Evolutionary conservation across 2,113 vertebrate species (phyloP).

Genomic region (Naja naja): DNA sequence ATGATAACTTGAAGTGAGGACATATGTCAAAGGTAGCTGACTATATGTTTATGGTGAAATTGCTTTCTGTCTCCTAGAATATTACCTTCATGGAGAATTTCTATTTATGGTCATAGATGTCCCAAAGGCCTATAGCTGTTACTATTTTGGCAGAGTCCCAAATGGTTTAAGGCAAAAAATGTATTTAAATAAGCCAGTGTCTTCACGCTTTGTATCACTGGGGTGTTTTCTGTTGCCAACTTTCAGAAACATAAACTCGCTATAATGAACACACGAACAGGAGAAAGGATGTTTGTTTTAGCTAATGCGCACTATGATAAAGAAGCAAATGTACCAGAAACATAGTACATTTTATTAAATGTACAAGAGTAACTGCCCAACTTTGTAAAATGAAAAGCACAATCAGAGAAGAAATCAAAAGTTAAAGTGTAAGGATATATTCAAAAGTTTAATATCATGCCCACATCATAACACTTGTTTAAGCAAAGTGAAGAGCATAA

Average conservation of each 20-base stretch:
- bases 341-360: neutral
- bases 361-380: neutral
- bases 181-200: neutral
- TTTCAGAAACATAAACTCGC: neutral
- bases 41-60: constrained; percentile 49
- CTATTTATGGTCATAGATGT: neutral
- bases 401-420: neutral
- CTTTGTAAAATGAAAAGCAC: neutral
- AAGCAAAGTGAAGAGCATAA: neutral
- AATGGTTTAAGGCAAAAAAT: neutral
- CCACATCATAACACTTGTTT: neutral
- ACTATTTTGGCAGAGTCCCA: neutral
- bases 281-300: neutral
- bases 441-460: neutral
- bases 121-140: neutral
- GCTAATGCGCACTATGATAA: neutral
- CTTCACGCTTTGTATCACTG: neutral
- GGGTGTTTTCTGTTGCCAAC: neutral
- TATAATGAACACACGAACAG: neutral
- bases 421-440: neutral
- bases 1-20: constrained; percentile 61
- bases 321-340: neutral
- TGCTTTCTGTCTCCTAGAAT: constrained; percentile 17
- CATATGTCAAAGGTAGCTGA: constrained; percentile 46
- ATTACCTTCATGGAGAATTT: constrained; percentile 7